These are phyloP conservation scores for Drosophila dives DNA, from an alignment of 2,888 invertebrate genomes.

Conservation along the genomic window DNA sequence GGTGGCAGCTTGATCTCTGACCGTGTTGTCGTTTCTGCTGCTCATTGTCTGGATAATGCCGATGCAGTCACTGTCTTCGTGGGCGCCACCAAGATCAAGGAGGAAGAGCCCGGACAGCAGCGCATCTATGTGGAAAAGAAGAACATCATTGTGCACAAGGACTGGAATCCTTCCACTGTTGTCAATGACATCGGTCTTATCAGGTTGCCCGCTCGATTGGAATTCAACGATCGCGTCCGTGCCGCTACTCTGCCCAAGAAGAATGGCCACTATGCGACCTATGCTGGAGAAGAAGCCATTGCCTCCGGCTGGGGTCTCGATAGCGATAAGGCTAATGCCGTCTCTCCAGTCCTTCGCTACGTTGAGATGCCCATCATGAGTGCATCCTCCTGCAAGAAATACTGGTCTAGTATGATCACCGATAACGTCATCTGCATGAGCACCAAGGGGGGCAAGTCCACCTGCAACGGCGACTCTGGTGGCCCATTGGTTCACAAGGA, in stretches of 20 bases:
- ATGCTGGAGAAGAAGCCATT: conserved; percentile 49
- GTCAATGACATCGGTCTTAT: conserved; percentile 77
- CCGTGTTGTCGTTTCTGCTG: conserved; percentile 70
- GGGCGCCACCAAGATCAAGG: conserved; percentile 62
- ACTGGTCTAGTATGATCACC: conserved; percentile 52
- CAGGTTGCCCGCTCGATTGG: conserved; percentile 55
- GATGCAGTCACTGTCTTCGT: conserved; percentile 57
- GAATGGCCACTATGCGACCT: conserved; percentile 55
- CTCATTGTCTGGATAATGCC: conserved; percentile 65
- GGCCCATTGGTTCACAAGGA: conserved; percentile 78
- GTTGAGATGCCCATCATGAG: conserved; percentile 67
- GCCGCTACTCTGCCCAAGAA: conserved; percentile 62
- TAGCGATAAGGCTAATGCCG: conserved; percentile 61
- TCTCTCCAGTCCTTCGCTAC: conserved; percentile 62
- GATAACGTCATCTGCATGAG: conserved; percentile 82
- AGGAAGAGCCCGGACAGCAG: conserved; percentile 53
- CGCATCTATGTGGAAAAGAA: conserved; percentile 39
- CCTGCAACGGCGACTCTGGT: conserved; percentile 82
- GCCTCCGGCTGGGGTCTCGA: conserved; percentile 81
- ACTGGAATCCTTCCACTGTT: conserved; percentile 48
- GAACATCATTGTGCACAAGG: conserved; percentile 53
- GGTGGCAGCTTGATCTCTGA: conserved; percentile 70
- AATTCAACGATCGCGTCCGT: conserved; percentile 51
- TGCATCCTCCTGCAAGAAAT: conserved; percentile 55
- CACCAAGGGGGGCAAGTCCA: conserved; percentile 81